Base-by-base conservation (phyloP, 92 coral and sea anemone genomes). In the Heliopora coerulea region DNA sequence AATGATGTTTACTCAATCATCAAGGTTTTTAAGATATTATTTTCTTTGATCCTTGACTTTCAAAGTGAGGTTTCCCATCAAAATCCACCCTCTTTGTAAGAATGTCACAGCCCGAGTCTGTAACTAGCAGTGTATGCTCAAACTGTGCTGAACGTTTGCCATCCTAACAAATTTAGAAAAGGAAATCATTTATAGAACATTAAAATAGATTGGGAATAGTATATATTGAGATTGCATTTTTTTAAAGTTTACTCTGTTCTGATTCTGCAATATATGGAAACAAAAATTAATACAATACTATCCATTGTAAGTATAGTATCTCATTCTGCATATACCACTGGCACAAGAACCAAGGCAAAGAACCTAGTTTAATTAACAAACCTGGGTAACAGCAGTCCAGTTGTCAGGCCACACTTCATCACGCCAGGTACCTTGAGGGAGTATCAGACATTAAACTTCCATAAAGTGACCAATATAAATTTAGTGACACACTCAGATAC, bases 371-470 rank as follows among this genome's bases (percentile, higher is more conserved):
- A n/a, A n/a, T n/a, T 6, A 4, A 7, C 49, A 1, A 49, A 89
- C 96, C 91, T 86, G 89, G 12, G 98, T 93, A 17, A 93, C 96
- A 1, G 93, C 98, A 21, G 98, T 93, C 98, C 98, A 93, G 74
- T 86, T 82, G 65, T 93, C 98, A 1, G 96, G 98, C 98, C 98
- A 93, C 0, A 87, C 82, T 59, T 93, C 93, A 56, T 93, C 98
- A 29, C 96, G 89, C 98, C 98, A 93, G 1, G 92, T 93, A 29
- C 98, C 98, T 91, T 46, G 10, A 56, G 8, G 31, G 21, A 15
- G 37, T 1, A 4, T 37, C 42, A 37, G 42, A 37, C 42, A 37
- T 37, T 37, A 4, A 37, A 37, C 11, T 37, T 4, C 42, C 42
- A 37, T 37, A 37, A 4, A n/a, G n/a, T n/a, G n/a, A n/a, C n/a